Evolutionary conservation across 2,113 vertebrate species (phyloP).

Genomic region (Typhlomys cinereus): DNA sequence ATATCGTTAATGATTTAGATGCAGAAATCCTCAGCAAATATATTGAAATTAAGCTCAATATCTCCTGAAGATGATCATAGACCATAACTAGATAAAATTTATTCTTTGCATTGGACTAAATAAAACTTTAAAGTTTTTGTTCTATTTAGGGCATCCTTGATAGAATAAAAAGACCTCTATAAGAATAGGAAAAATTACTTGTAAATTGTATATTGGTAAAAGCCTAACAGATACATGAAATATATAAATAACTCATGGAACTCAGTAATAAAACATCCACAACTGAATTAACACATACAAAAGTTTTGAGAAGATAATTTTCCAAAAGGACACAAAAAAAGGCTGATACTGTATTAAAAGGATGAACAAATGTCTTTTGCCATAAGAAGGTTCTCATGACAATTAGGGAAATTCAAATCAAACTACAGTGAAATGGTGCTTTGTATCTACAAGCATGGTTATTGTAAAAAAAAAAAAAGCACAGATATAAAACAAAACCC

Average conservation of each 20-base stretch:
- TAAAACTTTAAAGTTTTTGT: not conserved
- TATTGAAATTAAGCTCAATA: not conserved
- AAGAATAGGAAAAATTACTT: not conserved
- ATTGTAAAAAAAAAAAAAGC: not conserved
- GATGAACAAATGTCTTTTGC: not conserved
- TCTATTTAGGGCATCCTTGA: not conserved
- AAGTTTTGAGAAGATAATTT: not conserved
- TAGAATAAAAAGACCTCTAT: not conserved
- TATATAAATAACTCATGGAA: not conserved
- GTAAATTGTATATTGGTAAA: not conserved
- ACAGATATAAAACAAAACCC: not conserved
- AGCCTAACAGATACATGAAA: not conserved
- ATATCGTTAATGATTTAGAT: not conserved
- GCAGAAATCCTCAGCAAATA: not conserved
- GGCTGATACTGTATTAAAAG: not conserved
- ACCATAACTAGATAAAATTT: not conserved
- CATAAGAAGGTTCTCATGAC: not conserved
- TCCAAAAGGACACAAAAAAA: not conserved
- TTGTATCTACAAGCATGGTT: not conserved
- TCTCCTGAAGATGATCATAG: not conserved
- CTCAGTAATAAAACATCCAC: not conserved
- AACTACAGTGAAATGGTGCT: not conserved
- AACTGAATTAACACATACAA: not conserved
- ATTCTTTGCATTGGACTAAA: not conserved
- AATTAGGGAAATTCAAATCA: not conserved